These are phyloP conservation scores for Bombus confusus DNA, from an alignment of 1,140 invertebrate genomes.

Conservation along the genomic window DNA sequence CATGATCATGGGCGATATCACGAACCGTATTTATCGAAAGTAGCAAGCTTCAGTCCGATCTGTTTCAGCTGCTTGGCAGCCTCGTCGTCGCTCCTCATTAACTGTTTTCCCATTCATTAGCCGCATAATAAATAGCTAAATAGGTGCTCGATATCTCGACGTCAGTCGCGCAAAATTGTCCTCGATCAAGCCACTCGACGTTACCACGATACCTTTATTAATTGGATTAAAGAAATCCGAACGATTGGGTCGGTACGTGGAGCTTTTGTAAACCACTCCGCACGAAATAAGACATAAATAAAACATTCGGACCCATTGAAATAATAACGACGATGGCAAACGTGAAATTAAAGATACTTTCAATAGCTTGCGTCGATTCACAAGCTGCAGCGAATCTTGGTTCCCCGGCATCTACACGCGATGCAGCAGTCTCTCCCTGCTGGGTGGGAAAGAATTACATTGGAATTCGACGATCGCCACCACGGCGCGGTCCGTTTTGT, in stretches of 20 bases:
- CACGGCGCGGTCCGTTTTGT: too few relatives aligned
- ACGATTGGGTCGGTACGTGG: too few relatives aligned
- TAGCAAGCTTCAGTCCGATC: not conserved
- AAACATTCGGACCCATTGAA: too few relatives aligned
- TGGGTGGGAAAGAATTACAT: slow-evolving; percentile 41
- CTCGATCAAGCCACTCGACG: not conserved
- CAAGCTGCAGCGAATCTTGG: not conserved
- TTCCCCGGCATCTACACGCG: not conserved
- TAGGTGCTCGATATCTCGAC: not conserved
- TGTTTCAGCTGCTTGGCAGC: too few relatives aligned
- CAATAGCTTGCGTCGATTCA: not conserved
- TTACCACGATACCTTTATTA: not conserved
- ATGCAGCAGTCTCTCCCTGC: slow-evolving; percentile 37
- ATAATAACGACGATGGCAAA: too few relatives aligned
- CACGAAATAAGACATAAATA: not conserved
- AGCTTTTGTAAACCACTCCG: not conserved
- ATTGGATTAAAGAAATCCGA: not conserved
- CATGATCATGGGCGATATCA: too few relatives aligned
- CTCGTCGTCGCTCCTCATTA: not conserved
- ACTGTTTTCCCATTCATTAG: not conserved
- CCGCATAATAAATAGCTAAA: not conserved
- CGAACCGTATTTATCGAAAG: not conserved
- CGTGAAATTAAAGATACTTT: not conserved
- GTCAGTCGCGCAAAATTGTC: not conserved
- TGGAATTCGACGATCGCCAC: slow-evolving; percentile 35